phyloP scores from a whole-genome alignment of 2,888 invertebrate species.

The Aelia acuminata region DNA sequence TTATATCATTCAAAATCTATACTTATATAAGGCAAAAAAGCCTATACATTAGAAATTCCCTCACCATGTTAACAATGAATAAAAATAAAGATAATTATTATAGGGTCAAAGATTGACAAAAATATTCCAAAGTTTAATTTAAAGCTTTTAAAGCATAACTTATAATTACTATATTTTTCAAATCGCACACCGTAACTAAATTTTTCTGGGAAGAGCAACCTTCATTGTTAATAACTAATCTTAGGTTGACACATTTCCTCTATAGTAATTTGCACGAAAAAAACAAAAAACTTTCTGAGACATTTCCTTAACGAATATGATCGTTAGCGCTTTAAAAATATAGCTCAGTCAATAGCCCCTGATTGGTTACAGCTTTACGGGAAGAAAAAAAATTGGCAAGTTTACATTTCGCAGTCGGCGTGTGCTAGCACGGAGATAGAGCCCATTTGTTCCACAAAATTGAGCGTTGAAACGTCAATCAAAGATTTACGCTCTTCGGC shows the following conservation, averaged over 20 bases:
- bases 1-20: no score
- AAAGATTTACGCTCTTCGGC: neutral
- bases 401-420: constrained; percentile 1
- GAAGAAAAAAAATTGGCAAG: neutral
- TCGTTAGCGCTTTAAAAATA: neutral
- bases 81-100: no score
- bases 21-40: no score
- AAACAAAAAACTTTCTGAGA: neutral
- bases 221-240: neutral
- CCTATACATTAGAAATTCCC: no score
- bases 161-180: neutral
- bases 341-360: neutral
- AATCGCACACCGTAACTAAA: neutral
- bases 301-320: neutral
- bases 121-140: no score
- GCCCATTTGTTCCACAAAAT: constrained; percentile 16
- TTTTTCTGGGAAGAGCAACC: neutral
- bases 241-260: neutral
- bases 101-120: no score
- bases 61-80: no score
- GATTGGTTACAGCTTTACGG: neutral
- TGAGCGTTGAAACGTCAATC: constrained; percentile 3
- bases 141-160: no score
- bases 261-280: neutral
- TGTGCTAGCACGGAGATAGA: neutral